phyloP scores from a whole-genome alignment of 2,888 invertebrate species.

The Brachyptera risi region DNA sequence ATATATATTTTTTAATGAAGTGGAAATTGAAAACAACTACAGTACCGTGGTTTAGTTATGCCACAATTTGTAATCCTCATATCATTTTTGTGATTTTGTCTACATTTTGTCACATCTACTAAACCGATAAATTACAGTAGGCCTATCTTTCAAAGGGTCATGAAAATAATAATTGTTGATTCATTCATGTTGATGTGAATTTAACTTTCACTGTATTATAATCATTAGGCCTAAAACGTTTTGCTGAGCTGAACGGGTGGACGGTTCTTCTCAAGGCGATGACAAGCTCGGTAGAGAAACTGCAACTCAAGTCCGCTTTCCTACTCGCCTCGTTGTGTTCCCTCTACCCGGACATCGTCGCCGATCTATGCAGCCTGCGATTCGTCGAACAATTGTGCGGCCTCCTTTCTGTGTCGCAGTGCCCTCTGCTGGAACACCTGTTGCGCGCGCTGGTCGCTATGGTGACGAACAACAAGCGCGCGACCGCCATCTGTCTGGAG shows the following conservation, averaged over 20 bases:
- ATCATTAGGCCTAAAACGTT: conserved; percentile 57
- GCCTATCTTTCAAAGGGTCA: too few species aligned
- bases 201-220: too few species aligned
- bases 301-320: conserved; percentile 70
- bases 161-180: too few species aligned
- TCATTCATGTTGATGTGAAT: too few species aligned
- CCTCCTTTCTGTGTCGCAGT: conserved; percentile 35
- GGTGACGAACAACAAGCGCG: conserved; percentile 45
- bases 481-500: conserved; percentile 45
- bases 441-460: conserved; percentile 48
- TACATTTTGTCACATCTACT: too few species aligned
- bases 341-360: conserved; percentile 41
- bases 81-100: too few species aligned
- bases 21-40: too few species aligned
- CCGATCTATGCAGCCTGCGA: conserved; percentile 35
- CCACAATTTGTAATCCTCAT: too few species aligned
- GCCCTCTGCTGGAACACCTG: conserved; percentile 49
- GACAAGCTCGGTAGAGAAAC: conserved; percentile 52
- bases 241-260: conserved; percentile 63
- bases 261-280: conserved; percentile 58
- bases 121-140: too few species aligned
- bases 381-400: conserved; percentile 35
- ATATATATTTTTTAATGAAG: too few species aligned
- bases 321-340: conserved; percentile 59
- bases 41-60: too few species aligned